A percentile compares a stretch with the other conserved stretches of the same genome.
phyloP scores from a whole-genome alignment of 2,797 vertebrate species.

The Alcedo quadribrachys region DNA sequence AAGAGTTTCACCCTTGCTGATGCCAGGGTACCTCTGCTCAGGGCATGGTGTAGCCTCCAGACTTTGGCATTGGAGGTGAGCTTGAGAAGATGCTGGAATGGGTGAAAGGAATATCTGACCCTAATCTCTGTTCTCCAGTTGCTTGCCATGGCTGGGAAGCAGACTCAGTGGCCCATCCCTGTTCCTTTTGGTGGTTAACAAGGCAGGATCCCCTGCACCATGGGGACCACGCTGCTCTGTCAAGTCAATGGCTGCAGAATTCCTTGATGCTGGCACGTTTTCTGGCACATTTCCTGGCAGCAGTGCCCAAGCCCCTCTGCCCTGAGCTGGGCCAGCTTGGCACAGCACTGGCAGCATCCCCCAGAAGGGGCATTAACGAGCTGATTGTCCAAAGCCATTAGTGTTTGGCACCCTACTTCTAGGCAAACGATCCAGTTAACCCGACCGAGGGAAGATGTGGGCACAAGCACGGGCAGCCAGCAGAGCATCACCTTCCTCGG shows the following conservation, averaged over 20 bases:
- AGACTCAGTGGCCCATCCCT: neutral
- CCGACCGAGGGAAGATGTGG: slow-evolving; percentile 7
- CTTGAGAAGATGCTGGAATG: neutral
- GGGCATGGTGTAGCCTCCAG: neutral
- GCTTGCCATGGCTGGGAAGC: neutral
- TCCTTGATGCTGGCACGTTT: neutral
- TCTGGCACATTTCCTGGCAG: neutral
- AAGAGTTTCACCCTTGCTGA: neutral
- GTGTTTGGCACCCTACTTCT: slow-evolving; percentile 18
- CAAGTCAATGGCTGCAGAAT: neutral
- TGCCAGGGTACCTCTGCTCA: neutral
- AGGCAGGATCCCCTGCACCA: neutral
- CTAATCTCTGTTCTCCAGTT: neutral
- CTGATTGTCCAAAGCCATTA: slow-evolving; percentile 39
- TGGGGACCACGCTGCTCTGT: rapidly evolving
- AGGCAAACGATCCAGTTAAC: slow-evolving; percentile 45
- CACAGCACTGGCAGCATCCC: neutral
- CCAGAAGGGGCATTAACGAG: neutral
- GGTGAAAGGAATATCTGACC: neutral
- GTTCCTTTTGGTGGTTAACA: neutral
- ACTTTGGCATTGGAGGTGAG: rapidly evolving
- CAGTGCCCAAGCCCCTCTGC: neutral
- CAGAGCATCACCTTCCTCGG: neutral
- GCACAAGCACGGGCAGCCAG: neutral
- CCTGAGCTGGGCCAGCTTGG: neutral